Conservation (phyloP, 2,797 vertebrate genomes). For the Smutsia gigantea region DNA sequence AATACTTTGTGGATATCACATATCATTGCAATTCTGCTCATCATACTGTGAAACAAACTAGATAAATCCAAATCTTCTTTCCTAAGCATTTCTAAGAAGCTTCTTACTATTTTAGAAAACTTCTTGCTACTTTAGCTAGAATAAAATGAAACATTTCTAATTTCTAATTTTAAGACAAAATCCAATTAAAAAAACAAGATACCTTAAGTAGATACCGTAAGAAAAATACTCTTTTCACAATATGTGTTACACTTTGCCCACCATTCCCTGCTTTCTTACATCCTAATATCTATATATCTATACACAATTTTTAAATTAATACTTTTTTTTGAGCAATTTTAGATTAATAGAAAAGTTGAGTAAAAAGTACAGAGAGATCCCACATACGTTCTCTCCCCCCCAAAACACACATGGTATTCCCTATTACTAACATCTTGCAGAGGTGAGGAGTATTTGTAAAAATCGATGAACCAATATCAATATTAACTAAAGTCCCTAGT, state of each 20-base stretch:
- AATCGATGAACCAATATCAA: neutral
- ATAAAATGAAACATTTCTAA: neutral
- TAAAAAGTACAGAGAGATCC: neutral
- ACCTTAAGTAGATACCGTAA: neutral
- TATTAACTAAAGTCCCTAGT: neutral
- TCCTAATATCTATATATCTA: neutral
- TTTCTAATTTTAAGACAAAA: neutral
- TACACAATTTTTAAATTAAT: neutral
- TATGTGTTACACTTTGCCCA: neutral
- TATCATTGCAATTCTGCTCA: neutral
- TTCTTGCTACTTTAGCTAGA: neutral
- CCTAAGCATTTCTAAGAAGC: neutral
- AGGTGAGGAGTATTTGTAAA: neutral
- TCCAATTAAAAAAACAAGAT: slow-evolving; percentile 13
- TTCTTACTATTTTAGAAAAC: neutral
- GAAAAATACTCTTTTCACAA: neutral
- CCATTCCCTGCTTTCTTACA: neutral
- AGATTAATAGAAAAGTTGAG: neutral
- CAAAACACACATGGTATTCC: neutral
- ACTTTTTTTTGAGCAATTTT: slow-evolving; percentile 45
- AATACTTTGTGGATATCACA: neutral
- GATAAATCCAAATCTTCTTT: slow-evolving; percentile 24
- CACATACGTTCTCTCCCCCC: neutral
- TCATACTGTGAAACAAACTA: neutral
- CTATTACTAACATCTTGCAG: neutral